A percentile compares a stretch with the other conserved stretches of the same genome.
phyloP scores from a whole-genome alignment of 2,797 vertebrate species.

The Urosaurus nigricauda region DNA sequence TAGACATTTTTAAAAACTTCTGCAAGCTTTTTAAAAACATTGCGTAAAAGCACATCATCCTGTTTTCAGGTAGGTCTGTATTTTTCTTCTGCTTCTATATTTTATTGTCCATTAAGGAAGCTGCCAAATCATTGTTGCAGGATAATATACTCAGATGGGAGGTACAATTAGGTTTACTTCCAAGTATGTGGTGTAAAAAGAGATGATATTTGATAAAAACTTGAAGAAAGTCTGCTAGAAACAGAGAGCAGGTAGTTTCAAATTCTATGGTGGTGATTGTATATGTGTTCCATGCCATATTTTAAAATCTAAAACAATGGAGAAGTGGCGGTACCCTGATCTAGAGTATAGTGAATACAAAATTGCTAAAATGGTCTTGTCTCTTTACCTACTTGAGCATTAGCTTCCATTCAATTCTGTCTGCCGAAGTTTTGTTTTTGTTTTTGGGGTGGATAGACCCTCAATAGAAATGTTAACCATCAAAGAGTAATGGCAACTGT shows the following conservation, averaged over 20 bases:
- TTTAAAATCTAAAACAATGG: background rate
- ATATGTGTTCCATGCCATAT: accelerated
- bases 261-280: background rate
- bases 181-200: background rate
- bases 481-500: background rate
- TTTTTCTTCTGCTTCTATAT: slow-evolving; percentile 34
- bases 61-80: slow-evolving; percentile 53
- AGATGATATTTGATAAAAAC: background rate
- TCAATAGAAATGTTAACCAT: background rate
- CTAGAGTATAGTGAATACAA: background rate
- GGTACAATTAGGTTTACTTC: background rate
- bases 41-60: slow-evolving; percentile 8
- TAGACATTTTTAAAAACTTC: background rate
- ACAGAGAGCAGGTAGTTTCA: background rate
- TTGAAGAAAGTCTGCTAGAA: background rate
- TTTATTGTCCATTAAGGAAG: background rate
- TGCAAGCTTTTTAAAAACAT: background rate
- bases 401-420: background rate
- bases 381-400: background rate
- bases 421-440: background rate
- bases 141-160: background rate
- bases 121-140: background rate
- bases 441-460: no score
- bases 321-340: background rate
- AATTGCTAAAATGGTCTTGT: background rate